Conservation (phyloP, 2,797 vertebrate species). For the Hyperoplus immaculatus region DNA sequence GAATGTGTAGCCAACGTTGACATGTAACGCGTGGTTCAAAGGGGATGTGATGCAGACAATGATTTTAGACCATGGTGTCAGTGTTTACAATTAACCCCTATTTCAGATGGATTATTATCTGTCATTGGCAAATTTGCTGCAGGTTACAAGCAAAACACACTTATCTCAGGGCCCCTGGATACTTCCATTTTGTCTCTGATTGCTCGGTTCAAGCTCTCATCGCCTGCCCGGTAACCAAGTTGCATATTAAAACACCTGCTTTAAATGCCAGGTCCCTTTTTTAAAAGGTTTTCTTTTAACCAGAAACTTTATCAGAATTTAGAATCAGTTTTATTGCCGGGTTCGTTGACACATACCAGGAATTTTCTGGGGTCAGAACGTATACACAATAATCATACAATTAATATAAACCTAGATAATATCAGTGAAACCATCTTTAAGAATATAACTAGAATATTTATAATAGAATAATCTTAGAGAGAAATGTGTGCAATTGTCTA, state of each 20-base stretch:
- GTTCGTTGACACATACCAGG: too few relatives aligned
- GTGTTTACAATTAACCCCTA: slow-evolving; percentile 67
- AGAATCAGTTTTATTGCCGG: too few relatives aligned
- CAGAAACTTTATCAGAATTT: slow-evolving; percentile 35
- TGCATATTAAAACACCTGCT: slow-evolving; percentile 26
- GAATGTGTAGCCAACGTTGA: slow-evolving; percentile 46
- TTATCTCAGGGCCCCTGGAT: slow-evolving; percentile 40
- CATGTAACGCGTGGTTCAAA: slow-evolving; percentile 38
- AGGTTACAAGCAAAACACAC: slow-evolving; percentile 42
- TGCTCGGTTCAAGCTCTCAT: slow-evolving; percentile 21
- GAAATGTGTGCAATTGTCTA: too few relatives aligned
- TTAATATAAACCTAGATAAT: too few relatives aligned
- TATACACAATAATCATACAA: too few relatives aligned
- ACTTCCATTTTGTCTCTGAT: slow-evolving; percentile 12
- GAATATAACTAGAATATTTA: too few relatives aligned
- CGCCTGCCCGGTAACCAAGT: neutral
- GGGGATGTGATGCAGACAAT: slow-evolving; percentile 38
- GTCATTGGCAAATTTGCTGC: slow-evolving; percentile 34
- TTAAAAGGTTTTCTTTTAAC: slow-evolving; percentile 35
- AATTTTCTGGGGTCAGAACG: too few relatives aligned
- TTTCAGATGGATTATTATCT: slow-evolving; percentile 49
- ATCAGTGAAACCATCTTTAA: too few relatives aligned
- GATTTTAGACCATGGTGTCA: slow-evolving; percentile 58
- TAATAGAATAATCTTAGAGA: too few relatives aligned
- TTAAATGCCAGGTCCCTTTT: slow-evolving; percentile 27